phyloP scores from a whole-genome alignment of 92 coral and sea anemone genomes.

The Bergia puertoricense region DNA sequence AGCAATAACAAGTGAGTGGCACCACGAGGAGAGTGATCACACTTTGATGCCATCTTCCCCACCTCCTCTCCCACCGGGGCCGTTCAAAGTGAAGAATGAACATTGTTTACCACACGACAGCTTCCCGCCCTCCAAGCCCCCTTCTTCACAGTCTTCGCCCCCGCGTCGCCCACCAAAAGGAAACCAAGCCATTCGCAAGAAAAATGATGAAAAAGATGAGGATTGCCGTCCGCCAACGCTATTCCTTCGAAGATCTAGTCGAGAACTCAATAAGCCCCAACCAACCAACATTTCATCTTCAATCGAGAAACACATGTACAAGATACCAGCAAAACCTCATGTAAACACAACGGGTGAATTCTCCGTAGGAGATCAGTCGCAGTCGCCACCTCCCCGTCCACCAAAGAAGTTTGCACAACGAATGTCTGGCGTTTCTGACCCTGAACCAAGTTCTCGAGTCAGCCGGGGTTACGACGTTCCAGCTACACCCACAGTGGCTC shows the following conservation, averaged over 20 bases:
- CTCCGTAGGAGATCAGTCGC: neutral
- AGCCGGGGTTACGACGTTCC: neutral
- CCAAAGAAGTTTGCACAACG: slow-evolving; percentile 1
- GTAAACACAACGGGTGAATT: neutral
- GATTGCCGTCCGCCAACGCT: neutral
- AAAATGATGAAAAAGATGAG: neutral
- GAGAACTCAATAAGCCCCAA: neutral
- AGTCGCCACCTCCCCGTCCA: slow-evolving; percentile 5
- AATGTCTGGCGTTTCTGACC: neutral
- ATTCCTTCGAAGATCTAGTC: neutral
- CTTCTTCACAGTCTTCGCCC: neutral
- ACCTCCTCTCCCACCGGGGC: neutral
- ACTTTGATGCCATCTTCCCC: neutral
- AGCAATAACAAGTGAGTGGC: neutral
- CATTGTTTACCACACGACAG: neutral
- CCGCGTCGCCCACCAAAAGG: neutral
- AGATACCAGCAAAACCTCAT: neutral
- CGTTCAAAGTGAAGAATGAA: neutral
- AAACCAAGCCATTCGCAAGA: neutral
- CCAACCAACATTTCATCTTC: neutral
- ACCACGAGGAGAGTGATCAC: neutral
- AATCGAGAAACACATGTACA: neutral
- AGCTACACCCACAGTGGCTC: neutral
- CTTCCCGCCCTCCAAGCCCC: neutral
- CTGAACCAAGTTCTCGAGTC: neutral